phyloP scores from a whole-genome alignment of 2,888 invertebrate species.

The Fissipunctia ypsillon region DNA sequence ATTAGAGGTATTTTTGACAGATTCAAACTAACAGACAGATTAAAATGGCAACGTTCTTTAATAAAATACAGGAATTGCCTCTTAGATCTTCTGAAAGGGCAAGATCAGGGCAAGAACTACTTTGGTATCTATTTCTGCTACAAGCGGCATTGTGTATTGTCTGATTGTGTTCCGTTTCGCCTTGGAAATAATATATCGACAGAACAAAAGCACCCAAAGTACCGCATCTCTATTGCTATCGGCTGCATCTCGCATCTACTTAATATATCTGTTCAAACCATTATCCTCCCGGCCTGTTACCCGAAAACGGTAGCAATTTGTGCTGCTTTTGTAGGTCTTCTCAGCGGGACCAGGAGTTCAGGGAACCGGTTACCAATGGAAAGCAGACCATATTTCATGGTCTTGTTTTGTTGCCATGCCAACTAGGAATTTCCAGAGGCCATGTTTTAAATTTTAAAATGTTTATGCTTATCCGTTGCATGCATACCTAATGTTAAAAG shows the following conservation, averaged over 20 bases:
- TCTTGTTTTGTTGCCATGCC: constrained; percentile 8
- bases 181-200: background rate
- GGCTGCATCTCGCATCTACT: background rate
- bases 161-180: constrained; percentile 4
- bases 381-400: background rate
- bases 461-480: background rate
- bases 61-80: background rate
- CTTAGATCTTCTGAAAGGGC: background rate
- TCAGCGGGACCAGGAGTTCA: background rate
- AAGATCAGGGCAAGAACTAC: background rate
- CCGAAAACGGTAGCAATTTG: background rate
- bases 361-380: background rate
- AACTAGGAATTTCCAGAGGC: background rate
- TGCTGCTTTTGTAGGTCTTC: background rate
- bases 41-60: background rate
- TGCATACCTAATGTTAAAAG: background rate
- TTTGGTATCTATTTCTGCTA: background rate
- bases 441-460: background rate
- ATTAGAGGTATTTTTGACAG: background rate
- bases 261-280: background rate
- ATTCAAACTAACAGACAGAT: background rate
- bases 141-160: background rate
- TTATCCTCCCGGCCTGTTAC: background rate
- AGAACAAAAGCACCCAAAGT: background rate
- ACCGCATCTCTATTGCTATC: background rate